Conservation (phyloP, 2,113 vertebrate genomes). For the Mionectes macconnelli region DNA sequence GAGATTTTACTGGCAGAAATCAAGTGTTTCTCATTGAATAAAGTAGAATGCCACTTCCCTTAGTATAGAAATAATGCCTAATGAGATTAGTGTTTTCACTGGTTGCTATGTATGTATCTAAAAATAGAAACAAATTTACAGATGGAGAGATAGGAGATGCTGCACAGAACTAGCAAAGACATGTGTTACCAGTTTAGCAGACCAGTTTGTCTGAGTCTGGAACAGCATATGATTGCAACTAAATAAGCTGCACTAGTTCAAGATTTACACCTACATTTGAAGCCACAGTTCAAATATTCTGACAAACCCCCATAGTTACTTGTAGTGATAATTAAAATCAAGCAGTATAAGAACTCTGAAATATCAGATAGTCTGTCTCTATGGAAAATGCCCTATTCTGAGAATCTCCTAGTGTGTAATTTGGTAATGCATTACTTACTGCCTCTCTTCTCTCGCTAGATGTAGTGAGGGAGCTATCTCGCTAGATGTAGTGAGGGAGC, state of each 20-base stretch:
- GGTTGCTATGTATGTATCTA: background rate
- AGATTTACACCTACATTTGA: background rate
- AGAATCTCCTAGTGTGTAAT: background rate
- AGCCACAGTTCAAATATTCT: background rate
- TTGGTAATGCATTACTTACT: background rate
- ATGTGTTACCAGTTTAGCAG: background rate
- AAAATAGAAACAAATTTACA: slow-evolving; percentile 2
- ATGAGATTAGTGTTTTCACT: background rate
- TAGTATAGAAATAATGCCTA: background rate
- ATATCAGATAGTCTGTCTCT: background rate
- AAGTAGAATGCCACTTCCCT: background rate
- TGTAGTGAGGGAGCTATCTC: background rate
- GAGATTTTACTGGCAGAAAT: background rate
- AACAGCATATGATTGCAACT: background rate
- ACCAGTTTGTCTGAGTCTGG: background rate
- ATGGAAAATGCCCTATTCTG: background rate
- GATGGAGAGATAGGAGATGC: background rate
- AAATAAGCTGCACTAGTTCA: background rate
- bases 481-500: background rate
- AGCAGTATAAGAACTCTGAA: background rate
- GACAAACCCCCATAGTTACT: background rate
- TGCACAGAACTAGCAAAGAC: background rate
- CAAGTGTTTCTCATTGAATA: background rate
- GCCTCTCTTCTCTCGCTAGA: background rate
- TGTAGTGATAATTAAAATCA: background rate